Percentiles rank a stretch among this genome's conserved stretches.
phyloP scores from a whole-genome alignment of 2,888 invertebrate species.

The Epinotia ramella region DNA sequence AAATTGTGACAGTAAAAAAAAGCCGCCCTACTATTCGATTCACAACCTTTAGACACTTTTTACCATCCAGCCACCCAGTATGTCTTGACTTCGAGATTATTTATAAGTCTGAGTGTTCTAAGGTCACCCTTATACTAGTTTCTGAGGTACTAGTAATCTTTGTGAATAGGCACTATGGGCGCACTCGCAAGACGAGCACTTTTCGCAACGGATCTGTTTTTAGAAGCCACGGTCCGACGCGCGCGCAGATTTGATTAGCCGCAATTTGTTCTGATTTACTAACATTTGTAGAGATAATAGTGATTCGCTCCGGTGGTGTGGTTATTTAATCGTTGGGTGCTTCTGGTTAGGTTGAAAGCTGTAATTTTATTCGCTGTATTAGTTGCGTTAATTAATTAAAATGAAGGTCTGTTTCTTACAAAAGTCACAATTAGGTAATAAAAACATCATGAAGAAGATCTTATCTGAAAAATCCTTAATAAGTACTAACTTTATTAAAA shows the following conservation, averaged over 20 bases:
- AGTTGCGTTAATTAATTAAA: not conserved
- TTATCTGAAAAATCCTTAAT: too few species aligned
- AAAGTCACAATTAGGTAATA: too few species aligned
- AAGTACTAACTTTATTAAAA: too few species aligned
- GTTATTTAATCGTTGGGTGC: slow-evolving; percentile 18
- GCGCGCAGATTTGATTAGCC: slow-evolving; percentile 26
- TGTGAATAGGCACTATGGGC: not conserved
- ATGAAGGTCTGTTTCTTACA: not conserved
- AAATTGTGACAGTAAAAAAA: slow-evolving; percentile 14
- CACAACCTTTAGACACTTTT: not conserved
- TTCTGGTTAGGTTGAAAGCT: not conserved
- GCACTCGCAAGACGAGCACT: slow-evolving; percentile 12
- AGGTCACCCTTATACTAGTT: too few species aligned
- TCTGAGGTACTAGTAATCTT: not conserved
- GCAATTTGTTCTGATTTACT: slow-evolving; percentile 39
- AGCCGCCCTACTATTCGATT: not conserved
- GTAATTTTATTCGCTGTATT: not conserved
- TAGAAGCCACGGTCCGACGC: slow-evolving; percentile 22
- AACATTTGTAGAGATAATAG: slow-evolving; percentile 15
- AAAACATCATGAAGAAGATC: too few species aligned
- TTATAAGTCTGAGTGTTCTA: too few species aligned
- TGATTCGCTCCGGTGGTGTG: slow-evolving; percentile 2
- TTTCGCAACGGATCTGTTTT: slow-evolving; percentile 30
- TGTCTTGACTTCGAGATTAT: too few species aligned
- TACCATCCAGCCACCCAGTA: not conserved